These are phyloP conservation scores for Cercopithecus mona DNA, from an alignment of 2,113 vertebrate species.

Conservation along the genomic window DNA sequence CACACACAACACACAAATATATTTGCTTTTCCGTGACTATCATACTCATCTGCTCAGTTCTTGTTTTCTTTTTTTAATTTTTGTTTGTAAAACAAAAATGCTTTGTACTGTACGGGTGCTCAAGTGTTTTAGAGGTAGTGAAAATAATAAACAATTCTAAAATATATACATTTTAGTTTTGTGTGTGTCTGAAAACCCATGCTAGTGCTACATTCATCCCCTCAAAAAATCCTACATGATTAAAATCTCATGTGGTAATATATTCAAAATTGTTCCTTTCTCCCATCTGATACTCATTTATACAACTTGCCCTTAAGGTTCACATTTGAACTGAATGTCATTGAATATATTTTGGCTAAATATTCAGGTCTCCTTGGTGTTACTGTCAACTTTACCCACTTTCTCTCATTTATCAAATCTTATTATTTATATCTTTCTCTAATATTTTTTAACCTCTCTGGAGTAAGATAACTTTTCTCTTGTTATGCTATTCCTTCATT, in stretches of 20 bases:
- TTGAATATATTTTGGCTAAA: conserved; percentile 46
- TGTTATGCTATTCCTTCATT: neutral
- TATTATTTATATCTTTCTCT: neutral
- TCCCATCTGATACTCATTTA: conserved; percentile 21
- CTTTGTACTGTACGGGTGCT: neutral
- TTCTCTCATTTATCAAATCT: conserved; percentile 44
- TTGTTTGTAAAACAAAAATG: neutral
- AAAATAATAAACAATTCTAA: neutral
- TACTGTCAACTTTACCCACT: neutral
- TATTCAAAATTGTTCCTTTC: conserved; percentile 7
- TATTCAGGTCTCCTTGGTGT: neutral
- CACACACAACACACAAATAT: neutral
- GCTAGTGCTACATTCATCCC: neutral
- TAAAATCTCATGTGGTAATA: neutral
- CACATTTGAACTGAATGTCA: conserved; percentile 58
- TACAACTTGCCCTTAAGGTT: conserved; percentile 39
- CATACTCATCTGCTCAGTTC: neutral
- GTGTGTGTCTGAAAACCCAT: neutral
- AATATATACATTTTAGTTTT: neutral
- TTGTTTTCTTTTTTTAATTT: neutral
- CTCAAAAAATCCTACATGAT: neutral
- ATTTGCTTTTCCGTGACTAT: neutral
- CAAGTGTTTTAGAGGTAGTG: neutral
- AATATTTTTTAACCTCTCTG: neutral
- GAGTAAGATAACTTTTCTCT: neutral